These are phyloP conservation scores for Stenolophus ochropezus DNA, from an alignment of 2,888 invertebrate species.

Conservation along the genomic window DNA sequence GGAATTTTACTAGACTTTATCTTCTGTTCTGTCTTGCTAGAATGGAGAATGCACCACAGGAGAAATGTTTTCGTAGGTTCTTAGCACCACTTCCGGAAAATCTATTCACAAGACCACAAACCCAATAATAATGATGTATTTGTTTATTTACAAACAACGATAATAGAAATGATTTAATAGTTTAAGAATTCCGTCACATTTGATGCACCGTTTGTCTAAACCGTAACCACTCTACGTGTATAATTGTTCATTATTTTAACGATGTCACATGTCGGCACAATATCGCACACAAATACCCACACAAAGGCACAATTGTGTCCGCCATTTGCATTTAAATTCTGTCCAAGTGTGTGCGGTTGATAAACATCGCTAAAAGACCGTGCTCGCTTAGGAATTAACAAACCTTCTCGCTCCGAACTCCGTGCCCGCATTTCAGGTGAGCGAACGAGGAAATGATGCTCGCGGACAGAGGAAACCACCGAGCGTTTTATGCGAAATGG, in stretches of 20 bases:
- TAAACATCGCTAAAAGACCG: conserved; percentile 71
- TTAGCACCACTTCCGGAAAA: no score
- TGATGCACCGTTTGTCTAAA: background rate
- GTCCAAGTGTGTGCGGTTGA: conserved; percentile 71
- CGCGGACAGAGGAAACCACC: background rate
- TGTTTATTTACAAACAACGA: no score
- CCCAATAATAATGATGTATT: no score
- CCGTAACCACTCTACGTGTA: conserved; percentile 21
- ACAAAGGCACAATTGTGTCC: conserved; percentile 72
- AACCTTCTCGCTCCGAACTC: no score
- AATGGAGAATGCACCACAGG: no score
- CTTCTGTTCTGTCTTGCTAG: no score
- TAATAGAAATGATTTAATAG: no score
- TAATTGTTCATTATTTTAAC: conserved; percentile 62
- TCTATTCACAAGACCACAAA: no score
- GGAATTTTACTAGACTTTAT: no score
- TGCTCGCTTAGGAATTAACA: conserved; percentile 71
- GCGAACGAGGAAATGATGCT: conserved; percentile 46
- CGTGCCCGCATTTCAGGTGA: conserved; percentile 62
- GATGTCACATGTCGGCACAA: conserved; percentile 37
- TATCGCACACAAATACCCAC: conserved; percentile 67
- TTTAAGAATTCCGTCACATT: background rate
- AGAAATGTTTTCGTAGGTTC: no score
- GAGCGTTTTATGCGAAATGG: background rate
- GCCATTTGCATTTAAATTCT: conserved; percentile 73